Evolutionary conservation across 2,797 vertebrate genomes (phyloP).

Genomic region (Microcaecilia unicolor): DNA sequence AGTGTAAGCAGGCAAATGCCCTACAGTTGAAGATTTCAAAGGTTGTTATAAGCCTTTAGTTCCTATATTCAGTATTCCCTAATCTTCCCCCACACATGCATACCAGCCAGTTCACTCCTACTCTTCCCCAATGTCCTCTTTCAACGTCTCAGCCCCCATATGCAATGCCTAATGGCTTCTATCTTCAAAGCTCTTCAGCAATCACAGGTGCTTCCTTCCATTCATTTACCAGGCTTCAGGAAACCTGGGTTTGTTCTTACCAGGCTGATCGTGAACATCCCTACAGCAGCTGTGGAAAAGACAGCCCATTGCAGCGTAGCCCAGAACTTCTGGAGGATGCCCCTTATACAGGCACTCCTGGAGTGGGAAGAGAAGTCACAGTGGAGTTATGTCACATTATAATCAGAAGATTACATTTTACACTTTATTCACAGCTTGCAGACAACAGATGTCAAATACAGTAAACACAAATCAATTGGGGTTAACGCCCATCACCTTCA

Average conservation of each 20-base stretch:
- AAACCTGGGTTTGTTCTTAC: slow-evolving; percentile 46
- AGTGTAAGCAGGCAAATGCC: rapidly evolving
- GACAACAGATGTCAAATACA: too few relatives aligned
- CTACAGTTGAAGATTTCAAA: rapidly evolving
- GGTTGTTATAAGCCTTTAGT: too few relatives aligned
- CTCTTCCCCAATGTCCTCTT: rapidly evolving
- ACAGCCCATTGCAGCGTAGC: slow-evolving; percentile 62
- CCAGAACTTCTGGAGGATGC: slow-evolving; percentile 67
- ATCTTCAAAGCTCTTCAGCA: too few relatives aligned
- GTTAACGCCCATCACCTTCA: too few relatives aligned
- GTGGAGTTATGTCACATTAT: rapidly evolving
- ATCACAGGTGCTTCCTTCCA: too few relatives aligned
- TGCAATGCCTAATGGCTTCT: too few relatives aligned
- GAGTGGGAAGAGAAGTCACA: rapidly evolving
- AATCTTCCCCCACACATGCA: too few relatives aligned
- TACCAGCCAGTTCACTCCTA: background rate
- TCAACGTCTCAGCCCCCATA: background rate
- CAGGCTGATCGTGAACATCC: slow-evolving; percentile 79
- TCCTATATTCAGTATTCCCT: too few relatives aligned
- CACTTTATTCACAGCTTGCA: too few relatives aligned
- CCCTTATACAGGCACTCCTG: slow-evolving; percentile 69
- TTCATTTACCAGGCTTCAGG: too few relatives aligned
- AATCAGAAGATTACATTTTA: too few relatives aligned
- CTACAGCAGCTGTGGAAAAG: slow-evolving; percentile 52
- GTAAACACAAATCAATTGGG: too few relatives aligned